Evolutionary conservation across 2,797 vertebrate species (phyloP).

Genomic region (Acipenser oxyrinchus): DNA sequence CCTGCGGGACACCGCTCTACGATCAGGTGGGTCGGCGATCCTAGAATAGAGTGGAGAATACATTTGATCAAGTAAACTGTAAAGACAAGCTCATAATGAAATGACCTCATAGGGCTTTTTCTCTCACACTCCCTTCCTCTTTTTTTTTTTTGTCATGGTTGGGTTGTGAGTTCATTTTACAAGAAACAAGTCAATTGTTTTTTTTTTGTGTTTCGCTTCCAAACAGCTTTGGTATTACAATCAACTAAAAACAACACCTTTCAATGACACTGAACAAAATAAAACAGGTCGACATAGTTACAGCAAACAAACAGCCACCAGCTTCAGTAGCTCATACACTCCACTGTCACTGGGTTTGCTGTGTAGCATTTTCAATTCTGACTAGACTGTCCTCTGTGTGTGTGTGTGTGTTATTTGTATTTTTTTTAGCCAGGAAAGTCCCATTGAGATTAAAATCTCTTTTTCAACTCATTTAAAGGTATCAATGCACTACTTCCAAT

Average conservation of each 20-base stretch:
- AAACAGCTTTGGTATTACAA: no score
- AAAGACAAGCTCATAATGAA: background rate
- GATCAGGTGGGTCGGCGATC: constrained; percentile 74
- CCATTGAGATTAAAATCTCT: background rate
- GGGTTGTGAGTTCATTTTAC: no score
- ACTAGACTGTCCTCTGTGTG: background rate
- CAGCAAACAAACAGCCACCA: no score
- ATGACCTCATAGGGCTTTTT: background rate
- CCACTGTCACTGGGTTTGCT: no score
- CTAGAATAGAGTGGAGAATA: background rate
- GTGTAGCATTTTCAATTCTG: no score
- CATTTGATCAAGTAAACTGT: no score
- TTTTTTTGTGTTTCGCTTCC: no score
- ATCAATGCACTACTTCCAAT: background rate
- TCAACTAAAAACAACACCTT: background rate
- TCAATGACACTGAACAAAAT: background rate
- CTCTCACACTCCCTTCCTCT: background rate
- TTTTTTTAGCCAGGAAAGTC: background rate
- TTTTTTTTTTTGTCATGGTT: background rate
- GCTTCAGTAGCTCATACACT: no score
- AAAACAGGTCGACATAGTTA: background rate
- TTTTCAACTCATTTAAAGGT: background rate
- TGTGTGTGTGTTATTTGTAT: background rate
- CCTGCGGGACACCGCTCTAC: constrained; percentile 83
- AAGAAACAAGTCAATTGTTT: no score